phyloP scores from a whole-genome alignment of 2,797 vertebrate species.

The Micromesistius poutassou region DNA sequence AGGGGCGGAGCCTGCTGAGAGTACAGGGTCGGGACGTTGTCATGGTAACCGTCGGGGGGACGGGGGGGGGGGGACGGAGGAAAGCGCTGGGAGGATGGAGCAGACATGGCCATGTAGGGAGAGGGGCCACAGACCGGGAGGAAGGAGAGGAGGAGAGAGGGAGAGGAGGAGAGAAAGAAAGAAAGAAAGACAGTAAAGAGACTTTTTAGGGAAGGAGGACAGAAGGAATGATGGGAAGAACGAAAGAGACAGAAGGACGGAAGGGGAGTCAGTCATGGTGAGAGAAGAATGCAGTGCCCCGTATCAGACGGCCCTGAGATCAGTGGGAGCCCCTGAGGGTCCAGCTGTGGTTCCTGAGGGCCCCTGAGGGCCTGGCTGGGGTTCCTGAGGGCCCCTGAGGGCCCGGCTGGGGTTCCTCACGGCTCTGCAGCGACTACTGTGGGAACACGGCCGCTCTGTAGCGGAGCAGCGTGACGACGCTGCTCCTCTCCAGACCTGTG shows the following conservation, averaged over 20 bases:
- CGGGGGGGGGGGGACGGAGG: conserved; percentile 13
- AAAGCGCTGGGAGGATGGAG: conserved; percentile 13
- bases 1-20: conserved; percentile 24
- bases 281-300: neutral
- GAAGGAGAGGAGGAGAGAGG: conserved; percentile 7
- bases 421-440: conserved; percentile 44
- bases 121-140: neutral
- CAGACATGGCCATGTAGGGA: neutral
- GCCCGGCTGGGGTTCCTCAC: conserved; percentile 44
- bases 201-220: too few species aligned
- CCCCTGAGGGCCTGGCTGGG: too few species aligned
- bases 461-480: conserved; percentile 51
- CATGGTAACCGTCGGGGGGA: conserved; percentile 41
- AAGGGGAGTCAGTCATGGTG: conserved; percentile 1
- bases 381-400: conserved; percentile 27
- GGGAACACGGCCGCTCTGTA: conserved; percentile 57
- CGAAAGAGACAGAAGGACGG: neutral
- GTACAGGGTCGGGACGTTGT: conserved; percentile 51
- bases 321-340: neutral
- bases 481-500: conserved; percentile 30
- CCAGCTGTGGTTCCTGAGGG: too few species aligned
- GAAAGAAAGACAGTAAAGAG: too few species aligned
- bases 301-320: neutral
- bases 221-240: neutral
- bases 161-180: too few species aligned